phyloP scores from a whole-genome alignment of 2,797 vertebrate species.

The Otolemur crassicaudatus region DNA sequence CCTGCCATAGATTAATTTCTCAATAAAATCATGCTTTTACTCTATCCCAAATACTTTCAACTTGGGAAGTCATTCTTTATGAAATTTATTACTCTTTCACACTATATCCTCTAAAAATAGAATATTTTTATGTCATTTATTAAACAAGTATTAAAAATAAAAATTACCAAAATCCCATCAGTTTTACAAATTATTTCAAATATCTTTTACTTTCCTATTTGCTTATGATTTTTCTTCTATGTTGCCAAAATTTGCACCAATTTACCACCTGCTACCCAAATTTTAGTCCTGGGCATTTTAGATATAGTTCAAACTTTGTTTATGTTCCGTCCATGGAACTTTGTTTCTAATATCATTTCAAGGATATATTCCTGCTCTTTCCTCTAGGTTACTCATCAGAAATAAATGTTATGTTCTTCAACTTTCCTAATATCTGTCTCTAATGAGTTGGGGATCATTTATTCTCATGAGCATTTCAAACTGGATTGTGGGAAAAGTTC shows the following conservation, averaged over 20 bases:
- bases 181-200: neutral
- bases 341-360: conserved; percentile 56
- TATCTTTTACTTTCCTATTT: neutral
- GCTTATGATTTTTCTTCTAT: neutral
- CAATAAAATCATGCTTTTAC: neutral
- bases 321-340: neutral
- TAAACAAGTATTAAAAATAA: neutral
- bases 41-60: neutral
- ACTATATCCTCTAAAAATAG: neutral
- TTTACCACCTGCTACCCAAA: neutral
- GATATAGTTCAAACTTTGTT: conserved; percentile 7
- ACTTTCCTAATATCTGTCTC: conserved; percentile 59
- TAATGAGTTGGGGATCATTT: conserved; percentile 63
- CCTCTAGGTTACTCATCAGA: conserved; percentile 27
- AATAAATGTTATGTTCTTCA: conserved; percentile 61
- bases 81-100: conserved; percentile 16
- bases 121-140: neutral
- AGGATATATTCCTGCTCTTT: conserved; percentile 56
- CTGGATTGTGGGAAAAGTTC: conserved; percentile 64
- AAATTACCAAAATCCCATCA: neutral
- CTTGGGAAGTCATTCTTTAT: conserved; percentile 16
- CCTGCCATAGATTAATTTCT: neutral
- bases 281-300: neutral
- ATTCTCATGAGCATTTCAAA: conserved; percentile 73
- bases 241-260: neutral